A percentile compares a stretch with the other conserved stretches of the same genome.
phyloP scores from a whole-genome alignment of 2,888 invertebrate genomes.

The Craniophora ligustri region DNA sequence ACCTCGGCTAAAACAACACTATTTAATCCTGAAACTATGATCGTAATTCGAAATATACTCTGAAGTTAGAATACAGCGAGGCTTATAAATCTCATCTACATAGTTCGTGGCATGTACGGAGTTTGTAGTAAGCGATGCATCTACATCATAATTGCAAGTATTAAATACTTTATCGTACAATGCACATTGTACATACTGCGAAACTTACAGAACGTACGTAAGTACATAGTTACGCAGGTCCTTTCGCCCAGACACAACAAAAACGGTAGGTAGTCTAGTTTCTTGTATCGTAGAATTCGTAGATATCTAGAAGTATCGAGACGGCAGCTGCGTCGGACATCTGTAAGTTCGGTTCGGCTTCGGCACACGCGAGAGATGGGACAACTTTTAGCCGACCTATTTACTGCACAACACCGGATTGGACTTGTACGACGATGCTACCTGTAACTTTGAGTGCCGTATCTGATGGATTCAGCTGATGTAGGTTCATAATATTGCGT shows the following conservation, averaged over 20 bases:
- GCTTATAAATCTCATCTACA: slow-evolving; percentile 28
- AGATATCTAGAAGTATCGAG: slow-evolving; percentile 48
- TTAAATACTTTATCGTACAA: slow-evolving; percentile 10
- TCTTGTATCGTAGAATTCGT: slow-evolving; percentile 36
- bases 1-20: neutral
- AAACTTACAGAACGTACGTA: slow-evolving; percentile 12
- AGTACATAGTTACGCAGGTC: slow-evolving; percentile 21
- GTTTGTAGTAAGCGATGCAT: slow-evolving; percentile 22
- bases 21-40: slow-evolving; percentile 7
- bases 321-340: slow-evolving; percentile 55
- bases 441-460: slow-evolving; percentile 58
- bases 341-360: slow-evolving; percentile 60
- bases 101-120: slow-evolving; percentile 26
- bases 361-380: slow-evolving; percentile 56
- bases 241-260: slow-evolving; percentile 21
- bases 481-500: slow-evolving; percentile 46
- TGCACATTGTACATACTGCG: neutral
- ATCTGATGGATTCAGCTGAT: slow-evolving; percentile 63
- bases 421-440: slow-evolving; percentile 51
- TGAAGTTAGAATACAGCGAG: slow-evolving; percentile 10
- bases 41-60: slow-evolving; percentile 5
- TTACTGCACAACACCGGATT: slow-evolving; percentile 63
- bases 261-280: slow-evolving; percentile 36
- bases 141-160: slow-evolving; percentile 15
- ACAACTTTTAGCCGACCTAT: slow-evolving; percentile 69